Evolutionary conservation across 1,140 invertebrate genomes (phyloP), one percentile per base, ranked within the genome.

Genomic region (Asbolus verrucosus): DNA sequence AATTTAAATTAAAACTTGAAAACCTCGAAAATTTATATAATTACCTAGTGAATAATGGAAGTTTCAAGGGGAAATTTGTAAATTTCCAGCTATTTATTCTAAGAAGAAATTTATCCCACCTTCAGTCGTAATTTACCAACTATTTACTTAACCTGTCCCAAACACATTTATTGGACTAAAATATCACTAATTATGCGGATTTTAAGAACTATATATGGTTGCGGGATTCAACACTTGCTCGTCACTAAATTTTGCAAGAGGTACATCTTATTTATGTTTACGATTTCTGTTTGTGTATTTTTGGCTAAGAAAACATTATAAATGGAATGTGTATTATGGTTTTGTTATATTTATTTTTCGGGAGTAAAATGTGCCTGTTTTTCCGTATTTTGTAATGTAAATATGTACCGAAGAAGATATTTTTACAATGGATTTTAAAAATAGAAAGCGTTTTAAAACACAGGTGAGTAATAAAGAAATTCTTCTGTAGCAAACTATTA

Each of bases 401-500:
- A 43, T 14, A 16, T 4, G 13, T 43, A 43, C 14, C 6, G 16
- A 43, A 43, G 16, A 15, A 16, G 39, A 15, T 43, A 43, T 14
- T 43, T 27, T 43, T 15, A 43, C 5, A 16, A 4, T 15, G 15
- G 5, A 3, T 3, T 14, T 43, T 43, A 43, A 43, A 43, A 43
- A 43, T 43, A 43, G 15, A 43, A 16, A 6, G 39, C 39, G 4
- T 18, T 43, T 43, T 6, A 43, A 43, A 43, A 43, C 2, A 54
- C 46, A 54, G 46, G 46, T 54, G 46, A 54, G 21, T 54, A 50
- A 50, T 50, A 50, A 50, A 19, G 21, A n/a, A 19, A 54, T 54
- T 18, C 18, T 50, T 2, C 11, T 18, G 39, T 43, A 50, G 5
- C 5, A 36, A 2, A 6, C 2, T 11, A 2, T 6, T 50, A 50